Evolutionary conservation across 2,113 vertebrate species (phyloP).

Genomic region (Rattus norvegicus): GRCr8 NC_086031.1:21624501-21625000

Average conservation of each 20-base stretch:
- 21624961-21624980: neutral
- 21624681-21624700: neutral
- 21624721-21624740: neutral
- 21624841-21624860: neutral
- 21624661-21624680: neutral
- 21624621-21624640: neutral
- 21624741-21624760: neutral
- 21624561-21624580: neutral
- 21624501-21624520: neutral
- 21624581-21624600: neutral
- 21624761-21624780: neutral
- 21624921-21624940: neutral
- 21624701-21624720: neutral
- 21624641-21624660: neutral
- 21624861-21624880: neutral
- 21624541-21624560: neutral
- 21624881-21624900: neutral
- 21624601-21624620: neutral
- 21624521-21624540: neutral
- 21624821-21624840: neutral
- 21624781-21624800: neutral
- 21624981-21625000: neutral
- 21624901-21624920: neutral
- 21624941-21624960: neutral
- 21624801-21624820: too few relatives aligned